Conservation (phyloP, 2,888 invertebrate species). For the Caenorhabditis sulstoni region DNA sequence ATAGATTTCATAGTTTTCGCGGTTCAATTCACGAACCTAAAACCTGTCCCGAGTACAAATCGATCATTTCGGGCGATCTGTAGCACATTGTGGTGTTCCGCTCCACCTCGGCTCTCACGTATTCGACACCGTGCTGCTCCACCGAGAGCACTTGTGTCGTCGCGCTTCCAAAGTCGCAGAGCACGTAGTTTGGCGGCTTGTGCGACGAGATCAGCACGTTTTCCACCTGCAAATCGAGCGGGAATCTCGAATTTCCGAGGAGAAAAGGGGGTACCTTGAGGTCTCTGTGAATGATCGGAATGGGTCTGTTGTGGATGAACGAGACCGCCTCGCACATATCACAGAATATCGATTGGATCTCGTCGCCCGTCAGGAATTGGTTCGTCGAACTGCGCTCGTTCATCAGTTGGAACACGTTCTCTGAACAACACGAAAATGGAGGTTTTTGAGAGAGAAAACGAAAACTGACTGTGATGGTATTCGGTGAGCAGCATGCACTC, state of each 20-base stretch:
- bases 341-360: constrained; percentile 89
- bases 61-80: constrained; percentile 93
- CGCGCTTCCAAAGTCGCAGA: constrained; percentile 95
- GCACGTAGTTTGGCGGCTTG: constrained; percentile 84
- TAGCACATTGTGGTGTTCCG: constrained; percentile 91
- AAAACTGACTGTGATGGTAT: constrained; percentile 85
- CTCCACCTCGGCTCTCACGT: constrained; percentile 78
- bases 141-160: constrained; percentile 86
- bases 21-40: too few relatives aligned
- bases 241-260: too few relatives aligned
- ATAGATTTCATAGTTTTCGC: too few relatives aligned
- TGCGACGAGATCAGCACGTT: constrained; percentile 89
- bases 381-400: constrained; percentile 84
- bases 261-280: constrained; percentile 85
- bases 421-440: constrained; percentile 78
- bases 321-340: constrained; percentile 93
- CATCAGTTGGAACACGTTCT: constrained; percentile 90
- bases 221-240: constrained; percentile 86
- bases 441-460: too few relatives aligned
- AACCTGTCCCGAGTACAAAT: constrained; percentile 89
- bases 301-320: constrained; percentile 91
- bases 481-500: constrained; percentile 92
- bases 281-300: constrained; percentile 93
- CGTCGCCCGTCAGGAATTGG: constrained; percentile 80
- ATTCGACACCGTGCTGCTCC: constrained; percentile 64